These are phyloP conservation scores for Lemur catta DNA, from an alignment of 2,797 vertebrate species.

Conservation along the genomic window DNA sequence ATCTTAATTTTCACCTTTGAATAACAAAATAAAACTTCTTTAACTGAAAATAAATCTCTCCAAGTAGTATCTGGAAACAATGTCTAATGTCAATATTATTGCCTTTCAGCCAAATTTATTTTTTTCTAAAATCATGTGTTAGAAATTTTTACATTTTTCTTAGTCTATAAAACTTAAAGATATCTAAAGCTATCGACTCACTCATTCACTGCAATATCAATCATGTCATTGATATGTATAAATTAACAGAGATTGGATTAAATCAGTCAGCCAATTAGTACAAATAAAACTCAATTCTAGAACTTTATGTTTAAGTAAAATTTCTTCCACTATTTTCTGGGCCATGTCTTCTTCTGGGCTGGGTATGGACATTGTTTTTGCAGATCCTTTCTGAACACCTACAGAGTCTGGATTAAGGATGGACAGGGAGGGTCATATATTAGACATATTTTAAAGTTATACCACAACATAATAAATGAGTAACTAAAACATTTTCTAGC, in stretches of 20 bases:
- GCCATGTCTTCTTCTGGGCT: neutral
- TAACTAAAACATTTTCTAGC: neutral
- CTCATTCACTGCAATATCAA: neutral
- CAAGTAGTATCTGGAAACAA: neutral
- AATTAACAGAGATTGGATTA: neutral
- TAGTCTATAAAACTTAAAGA: neutral
- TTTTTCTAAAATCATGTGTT: neutral
- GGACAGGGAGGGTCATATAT: neutral
- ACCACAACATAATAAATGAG: neutral
- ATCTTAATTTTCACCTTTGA: neutral
- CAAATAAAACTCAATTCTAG: neutral
- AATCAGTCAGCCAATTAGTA: neutral
- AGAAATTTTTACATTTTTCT: neutral
- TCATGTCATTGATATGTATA: neutral
- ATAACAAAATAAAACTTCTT: neutral
- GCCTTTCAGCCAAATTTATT: neutral
- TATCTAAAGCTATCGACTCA: neutral
- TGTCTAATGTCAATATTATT: neutral
- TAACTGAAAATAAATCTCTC: neutral
- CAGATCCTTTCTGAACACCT: rapidly evolving
- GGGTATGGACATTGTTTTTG: neutral
- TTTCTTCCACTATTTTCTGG: neutral
- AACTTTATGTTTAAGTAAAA: neutral
- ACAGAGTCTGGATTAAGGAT: neutral
- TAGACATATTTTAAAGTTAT: neutral